These are phyloP conservation scores for Heteromyza rotundicornis DNA, from an alignment of 2,888 invertebrate species.

Conservation along the genomic window DNA sequence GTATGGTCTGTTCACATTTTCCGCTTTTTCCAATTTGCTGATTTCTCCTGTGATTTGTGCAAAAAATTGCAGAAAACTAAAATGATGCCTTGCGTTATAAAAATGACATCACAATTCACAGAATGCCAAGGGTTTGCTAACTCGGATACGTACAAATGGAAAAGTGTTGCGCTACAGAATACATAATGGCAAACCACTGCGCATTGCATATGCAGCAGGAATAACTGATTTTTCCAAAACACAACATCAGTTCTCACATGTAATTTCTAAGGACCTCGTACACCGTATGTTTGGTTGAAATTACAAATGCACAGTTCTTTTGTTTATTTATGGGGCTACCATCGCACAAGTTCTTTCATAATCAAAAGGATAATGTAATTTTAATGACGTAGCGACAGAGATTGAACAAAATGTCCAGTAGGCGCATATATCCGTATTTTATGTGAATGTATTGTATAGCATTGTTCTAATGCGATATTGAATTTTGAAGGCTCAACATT, in stretches of 20 bases:
- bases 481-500: no score
- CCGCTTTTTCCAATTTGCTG: neutral
- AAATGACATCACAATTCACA: conserved; percentile 1
- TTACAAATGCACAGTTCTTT: no score
- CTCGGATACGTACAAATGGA: neutral
- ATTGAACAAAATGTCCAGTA: neutral
- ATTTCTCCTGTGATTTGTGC: conserved; percentile 9
- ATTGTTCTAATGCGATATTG: no score
- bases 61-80: neutral
- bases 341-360: neutral
- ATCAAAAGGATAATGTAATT: conserved; percentile 7
- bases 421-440: no score
- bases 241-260: neutral
- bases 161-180: neutral
- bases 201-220: conserved; percentile 3
- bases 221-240: neutral
- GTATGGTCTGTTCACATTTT: no score
- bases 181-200: neutral
- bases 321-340: no score
- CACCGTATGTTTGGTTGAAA: no score
- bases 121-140: neutral
- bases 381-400: neutral
- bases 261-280: neutral
- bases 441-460: no score
- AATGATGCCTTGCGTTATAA: neutral